A percentile compares a stretch with the other conserved stretches of the same genome.
Conservation (phyloP, 2,888 invertebrate genomes). For the Rhyacophila evoluta region DNA sequence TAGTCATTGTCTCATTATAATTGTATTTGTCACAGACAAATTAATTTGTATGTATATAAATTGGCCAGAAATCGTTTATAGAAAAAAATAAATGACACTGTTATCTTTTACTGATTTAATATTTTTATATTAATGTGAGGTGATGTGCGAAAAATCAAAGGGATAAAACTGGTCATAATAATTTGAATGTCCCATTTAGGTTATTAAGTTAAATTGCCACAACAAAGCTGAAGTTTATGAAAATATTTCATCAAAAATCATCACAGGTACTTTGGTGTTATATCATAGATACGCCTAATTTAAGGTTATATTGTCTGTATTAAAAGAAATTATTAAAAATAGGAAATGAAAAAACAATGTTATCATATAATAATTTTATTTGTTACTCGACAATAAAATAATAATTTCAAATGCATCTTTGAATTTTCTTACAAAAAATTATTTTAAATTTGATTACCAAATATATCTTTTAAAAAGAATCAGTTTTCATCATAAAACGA, state of each 20-base stretch:
- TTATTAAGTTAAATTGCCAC: no score
- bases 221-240: background rate
- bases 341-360: conserved; percentile 49
- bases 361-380: conserved; percentile 54
- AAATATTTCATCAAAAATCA: conserved; percentile 28
- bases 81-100: no score
- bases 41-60: no score
- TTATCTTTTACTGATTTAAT: no score
- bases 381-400: conserved; percentile 55
- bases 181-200: no score
- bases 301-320: conserved; percentile 35
- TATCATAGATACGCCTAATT: conserved; percentile 38
- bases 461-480: background rate
- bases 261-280: conserved; percentile 32
- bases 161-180: background rate
- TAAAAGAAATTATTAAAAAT: conserved; percentile 35
- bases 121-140: conserved; percentile 1
- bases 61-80: no score
- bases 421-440: background rate
- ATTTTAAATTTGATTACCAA: background rate
- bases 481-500: no score
- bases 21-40: no score
- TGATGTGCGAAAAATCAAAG: background rate
- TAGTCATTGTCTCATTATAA: no score
- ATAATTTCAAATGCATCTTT: conserved; percentile 32